Percentiles rank a stretch among this genome's conserved stretches.
Evolutionary conservation across 2,888 invertebrate genomes (phyloP).

Genomic region (Drosophila rubida): DNA sequence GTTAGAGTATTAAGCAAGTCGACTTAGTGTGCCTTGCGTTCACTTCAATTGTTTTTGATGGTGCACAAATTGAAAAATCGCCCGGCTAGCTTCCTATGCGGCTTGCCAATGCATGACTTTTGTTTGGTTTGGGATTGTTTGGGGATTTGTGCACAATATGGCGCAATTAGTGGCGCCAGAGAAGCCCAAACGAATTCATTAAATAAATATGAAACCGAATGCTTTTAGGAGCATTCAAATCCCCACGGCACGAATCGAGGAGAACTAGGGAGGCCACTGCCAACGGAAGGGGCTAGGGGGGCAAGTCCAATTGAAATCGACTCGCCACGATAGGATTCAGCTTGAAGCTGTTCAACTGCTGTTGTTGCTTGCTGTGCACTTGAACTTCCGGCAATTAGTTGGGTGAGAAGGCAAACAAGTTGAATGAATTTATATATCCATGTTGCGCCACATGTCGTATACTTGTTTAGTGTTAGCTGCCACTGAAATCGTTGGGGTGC

Average conservation of each 20-base stretch:
- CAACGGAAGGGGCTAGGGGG: background rate
- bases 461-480: conserved; percentile 49
- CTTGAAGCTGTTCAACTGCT: background rate
- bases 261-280: no score
- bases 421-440: conserved; percentile 27
- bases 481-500: conserved; percentile 13
- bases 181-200: conserved; percentile 52
- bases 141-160: conserved; percentile 63
- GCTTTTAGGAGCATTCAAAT: conserved; percentile 52
- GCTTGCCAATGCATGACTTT: conserved; percentile 28
- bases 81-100: conserved; percentile 11
- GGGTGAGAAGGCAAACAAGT: conserved; percentile 3
- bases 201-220: conserved; percentile 68
- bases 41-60: conserved; percentile 27
- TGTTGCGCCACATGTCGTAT: conserved; percentile 66
- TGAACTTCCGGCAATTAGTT: conserved; percentile 73
- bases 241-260: background rate
- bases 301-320: conserved; percentile 15
- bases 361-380: conserved; percentile 35
- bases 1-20: conserved; percentile 22
- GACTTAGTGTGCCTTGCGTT: background rate
- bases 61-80: conserved; percentile 55
- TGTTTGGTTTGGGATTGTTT: conserved; percentile 57
- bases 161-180: conserved; percentile 61
- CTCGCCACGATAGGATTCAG: background rate